Percentiles rank a stretch among this genome's conserved stretches.
Evolutionary conservation across 2,888 invertebrate genomes (phyloP).

Genomic region (Cephalotes varians): DNA sequence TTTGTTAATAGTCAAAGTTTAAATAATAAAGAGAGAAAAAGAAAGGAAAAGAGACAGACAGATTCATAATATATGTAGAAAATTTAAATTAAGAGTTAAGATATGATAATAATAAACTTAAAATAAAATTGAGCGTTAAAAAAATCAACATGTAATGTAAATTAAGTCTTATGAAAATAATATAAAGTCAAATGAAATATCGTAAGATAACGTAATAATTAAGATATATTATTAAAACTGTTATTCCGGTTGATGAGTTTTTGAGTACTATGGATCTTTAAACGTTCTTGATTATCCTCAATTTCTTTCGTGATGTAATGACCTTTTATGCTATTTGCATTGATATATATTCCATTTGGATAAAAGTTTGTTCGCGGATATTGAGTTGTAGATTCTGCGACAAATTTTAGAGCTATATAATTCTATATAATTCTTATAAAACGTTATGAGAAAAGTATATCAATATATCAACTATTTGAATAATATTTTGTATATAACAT

Average conservation of each 20-base stretch:
- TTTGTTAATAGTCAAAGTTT: neutral
- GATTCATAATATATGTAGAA: neutral
- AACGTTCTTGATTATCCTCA: conserved; percentile 78
- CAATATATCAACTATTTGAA: neutral
- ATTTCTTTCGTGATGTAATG: conserved; percentile 76
- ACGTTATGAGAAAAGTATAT: neutral
- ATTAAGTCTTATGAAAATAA: neutral
- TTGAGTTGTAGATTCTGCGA: conserved; percentile 49
- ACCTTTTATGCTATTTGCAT: conserved; percentile 73
- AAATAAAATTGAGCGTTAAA: neutral
- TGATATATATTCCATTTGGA: conserved; percentile 72
- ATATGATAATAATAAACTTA: neutral
- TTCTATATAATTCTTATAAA: conserved; percentile 1
- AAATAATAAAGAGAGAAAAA: neutral
- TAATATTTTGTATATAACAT: neutral
- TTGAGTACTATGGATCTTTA: conserved; percentile 63
- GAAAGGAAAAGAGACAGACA: neutral
- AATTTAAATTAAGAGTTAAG: neutral
- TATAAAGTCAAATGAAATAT: neutral
- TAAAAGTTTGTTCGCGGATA: conserved; percentile 35
- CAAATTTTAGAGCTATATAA: neutral
- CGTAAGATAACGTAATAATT: neutral
- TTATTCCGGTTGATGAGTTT: neutral
- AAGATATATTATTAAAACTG: conserved; percentile 13
- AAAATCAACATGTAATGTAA: neutral